Base-by-base conservation (phyloP, 1,140 invertebrate genomes). In the Kradibia gibbosae region DNA sequence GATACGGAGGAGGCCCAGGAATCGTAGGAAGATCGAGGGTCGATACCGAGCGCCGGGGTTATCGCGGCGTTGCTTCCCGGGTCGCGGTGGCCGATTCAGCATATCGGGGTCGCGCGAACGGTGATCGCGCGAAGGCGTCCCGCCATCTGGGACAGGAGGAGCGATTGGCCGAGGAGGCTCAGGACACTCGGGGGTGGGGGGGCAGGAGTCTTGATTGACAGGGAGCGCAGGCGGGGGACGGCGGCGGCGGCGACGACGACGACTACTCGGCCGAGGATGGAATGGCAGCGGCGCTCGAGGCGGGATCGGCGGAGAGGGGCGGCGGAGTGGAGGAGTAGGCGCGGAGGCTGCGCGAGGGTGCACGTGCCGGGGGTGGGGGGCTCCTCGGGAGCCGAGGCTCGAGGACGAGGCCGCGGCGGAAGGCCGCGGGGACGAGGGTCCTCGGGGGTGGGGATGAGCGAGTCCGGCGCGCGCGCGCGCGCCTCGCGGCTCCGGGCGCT, bases 191-290 rank as follows among this genome's bases (percentile, higher is more conserved):
- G 17, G 8, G 55, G 17, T 25, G 4, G 20, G 7, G 55, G 55
- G 17, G 8, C n/a, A 36, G 31, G 34, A n/a, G 5, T 15, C 4
- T 1, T 31, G 36, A 65, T 11, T 17, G 62, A 1, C 28, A 17
- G 67, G 39, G 42, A 71, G n/a, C n/a, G n/a, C n/a, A n/a, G n/a
- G n/a, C n/a, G n/a, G n/a, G 36, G 10, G 39, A 62, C 62, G 62
- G 62, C 62, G 31, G 31, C 28, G 31, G 62, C 62, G 31, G 31
- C 28, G 62, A 17, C 31, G 48, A 34, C 62, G 15, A 10, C 28
- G 57, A 8, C 7, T 57, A 22, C 17, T 17, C 25, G n/a, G n/a
- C n/a, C n/a, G n/a, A n/a, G n/a, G n/a, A n/a, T 17, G 11, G 22
- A 62, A 15, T 28, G 60, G 5, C 3, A 15, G 34, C 11, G 17